Evolutionary conservation across 53 echinoderm and acorn worm genomes (phyloP).

Genomic region (Paelopatides confundens): DNA sequence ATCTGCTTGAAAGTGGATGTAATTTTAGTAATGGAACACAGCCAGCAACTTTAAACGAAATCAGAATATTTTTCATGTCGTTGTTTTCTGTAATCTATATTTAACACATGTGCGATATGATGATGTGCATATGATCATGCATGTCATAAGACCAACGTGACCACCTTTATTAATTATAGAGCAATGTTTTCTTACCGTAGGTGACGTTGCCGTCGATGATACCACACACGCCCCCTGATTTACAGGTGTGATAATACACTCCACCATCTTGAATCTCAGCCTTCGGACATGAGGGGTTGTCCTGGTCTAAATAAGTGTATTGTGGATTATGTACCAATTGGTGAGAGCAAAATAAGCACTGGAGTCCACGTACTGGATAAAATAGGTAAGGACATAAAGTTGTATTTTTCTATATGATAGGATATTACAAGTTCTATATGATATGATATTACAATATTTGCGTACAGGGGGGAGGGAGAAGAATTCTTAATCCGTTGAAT

Average conservation of each 20-base stretch:
- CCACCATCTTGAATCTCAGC: background rate
- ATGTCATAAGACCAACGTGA: no score
- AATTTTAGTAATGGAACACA: no score
- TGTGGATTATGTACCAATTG: background rate
- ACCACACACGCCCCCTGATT: background rate
- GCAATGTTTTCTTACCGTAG: background rate
- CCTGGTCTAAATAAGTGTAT: background rate
- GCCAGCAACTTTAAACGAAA: no score
- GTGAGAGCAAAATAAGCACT: background rate
- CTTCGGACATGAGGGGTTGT: background rate
- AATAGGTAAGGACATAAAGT: background rate
- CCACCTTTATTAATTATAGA: background rate
- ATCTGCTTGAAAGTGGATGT: no score
- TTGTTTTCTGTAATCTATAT: no score
- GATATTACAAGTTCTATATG: no score
- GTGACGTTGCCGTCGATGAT: background rate
- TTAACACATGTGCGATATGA: background rate
- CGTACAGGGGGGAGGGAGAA: no score
- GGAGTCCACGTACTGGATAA: background rate
- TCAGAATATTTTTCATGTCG: no score
- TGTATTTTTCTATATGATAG: no score
- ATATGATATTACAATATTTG: no score
- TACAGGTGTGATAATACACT: background rate
- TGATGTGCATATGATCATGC: no score
- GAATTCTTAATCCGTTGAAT: no score